Evolutionary conservation across 2,113 vertebrate species (phyloP), one percentile per base, ranked within the genome.

Genomic region (Corythornis madagascariensis): DNA sequence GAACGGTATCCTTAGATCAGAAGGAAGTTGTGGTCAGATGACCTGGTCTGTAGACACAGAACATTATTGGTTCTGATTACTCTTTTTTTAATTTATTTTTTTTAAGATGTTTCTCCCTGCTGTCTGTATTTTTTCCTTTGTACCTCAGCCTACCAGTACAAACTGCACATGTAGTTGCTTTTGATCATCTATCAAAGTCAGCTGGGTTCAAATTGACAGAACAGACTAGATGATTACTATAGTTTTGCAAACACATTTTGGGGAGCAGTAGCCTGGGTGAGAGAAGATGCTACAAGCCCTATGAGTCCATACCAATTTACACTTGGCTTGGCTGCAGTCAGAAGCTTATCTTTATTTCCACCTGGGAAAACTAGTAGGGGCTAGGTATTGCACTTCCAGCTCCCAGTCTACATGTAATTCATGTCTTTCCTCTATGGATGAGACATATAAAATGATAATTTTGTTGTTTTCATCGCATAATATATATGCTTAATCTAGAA

Each of bases 251-350:
- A 40, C n/a, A 63, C 33, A 7, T 77, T 86, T 88, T 42, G 42
- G 60, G 31, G 50, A 31, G 2, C 42, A 38, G n/a, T 76, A 31
- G 22, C 29, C 11, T 60, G 29, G 2, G 10, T 71, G 24, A 33
- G 28, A 78, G 57, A 18, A 38, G 76, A 24, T 85, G 8, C 52
- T 26, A 20, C 3, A 14, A 89, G 45, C 7, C 20, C 6, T 10
- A 22, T 29, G 11, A 20, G 1, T 35, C 29, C 13, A 1, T 48
- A 48, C 35, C 5, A 6, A 42, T 6, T 43, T 82, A 1, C 0
- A 0, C 4, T 69, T 63, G 40, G 22, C 43, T 70, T 5, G 16
- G 45, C 33, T 65, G 10, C 33, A 35, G 15, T 33, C 48, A 24
- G 65, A 31, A 88, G 33, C 40, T 48, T 56, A 13, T 33, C 17